Conservation (phyloP, 2,797 vertebrate species). For the Catharus ustulatus region DNA sequence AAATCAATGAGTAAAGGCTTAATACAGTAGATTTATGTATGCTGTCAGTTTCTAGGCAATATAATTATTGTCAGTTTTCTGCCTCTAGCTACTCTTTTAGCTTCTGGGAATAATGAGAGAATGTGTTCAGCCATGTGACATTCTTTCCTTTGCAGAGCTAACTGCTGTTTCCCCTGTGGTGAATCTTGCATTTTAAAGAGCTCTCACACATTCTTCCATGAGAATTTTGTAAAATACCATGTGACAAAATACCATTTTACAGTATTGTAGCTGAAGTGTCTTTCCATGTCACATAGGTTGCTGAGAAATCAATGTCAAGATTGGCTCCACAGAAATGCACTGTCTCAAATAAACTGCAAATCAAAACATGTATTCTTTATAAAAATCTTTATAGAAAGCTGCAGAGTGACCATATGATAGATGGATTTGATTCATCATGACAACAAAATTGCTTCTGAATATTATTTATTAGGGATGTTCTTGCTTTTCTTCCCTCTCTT, state of each 20-base stretch:
- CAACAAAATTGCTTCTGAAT: background rate
- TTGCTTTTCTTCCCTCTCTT: background rate
- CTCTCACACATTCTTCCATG: background rate
- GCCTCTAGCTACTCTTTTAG: slow-evolving; percentile 58
- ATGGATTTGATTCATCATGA: background rate
- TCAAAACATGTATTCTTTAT: background rate
- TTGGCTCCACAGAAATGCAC: background rate
- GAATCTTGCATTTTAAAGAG: slow-evolving; percentile 52
- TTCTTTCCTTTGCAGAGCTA: slow-evolving; percentile 25
- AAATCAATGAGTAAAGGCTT: slow-evolving; percentile 43
- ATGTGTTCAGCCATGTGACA: slow-evolving; percentile 51
- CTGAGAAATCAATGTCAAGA: background rate
- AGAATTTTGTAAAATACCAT: background rate
- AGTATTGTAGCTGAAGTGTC: background rate
- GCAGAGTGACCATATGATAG: background rate
- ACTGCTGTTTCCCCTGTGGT: background rate
- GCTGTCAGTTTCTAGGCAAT: slow-evolving; percentile 60
- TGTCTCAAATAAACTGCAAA: background rate
- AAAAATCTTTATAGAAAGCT: background rate
- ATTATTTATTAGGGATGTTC: background rate
- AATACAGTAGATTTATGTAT: slow-evolving; percentile 56
- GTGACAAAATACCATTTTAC: background rate
- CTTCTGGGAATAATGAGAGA: slow-evolving; percentile 66
- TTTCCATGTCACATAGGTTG: background rate
- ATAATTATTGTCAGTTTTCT: slow-evolving; percentile 70